Conservation (phyloP, 2,113 vertebrate genomes). For the Coptodon bakossiorum region DNA sequence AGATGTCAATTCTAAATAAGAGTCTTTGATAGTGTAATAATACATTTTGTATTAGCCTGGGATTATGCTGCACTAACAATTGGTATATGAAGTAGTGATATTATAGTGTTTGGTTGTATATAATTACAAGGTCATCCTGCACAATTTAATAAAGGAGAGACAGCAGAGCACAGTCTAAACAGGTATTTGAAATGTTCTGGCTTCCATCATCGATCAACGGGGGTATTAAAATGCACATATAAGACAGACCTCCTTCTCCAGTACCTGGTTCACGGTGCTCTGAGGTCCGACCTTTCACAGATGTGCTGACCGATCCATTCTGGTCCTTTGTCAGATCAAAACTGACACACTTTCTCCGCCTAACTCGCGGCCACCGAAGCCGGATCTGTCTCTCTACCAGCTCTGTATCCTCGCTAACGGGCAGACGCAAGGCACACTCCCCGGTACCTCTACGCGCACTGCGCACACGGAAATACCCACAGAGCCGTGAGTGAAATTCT, state of each 20-base stretch:
- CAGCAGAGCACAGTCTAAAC: background rate
- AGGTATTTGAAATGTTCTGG: background rate
- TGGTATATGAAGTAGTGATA: background rate
- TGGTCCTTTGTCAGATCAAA: constrained; percentile 59
- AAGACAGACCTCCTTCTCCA: background rate
- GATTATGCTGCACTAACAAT: background rate
- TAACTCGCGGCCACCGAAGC: constrained; percentile 64
- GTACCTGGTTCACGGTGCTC: constrained; percentile 46
- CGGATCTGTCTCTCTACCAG: constrained; percentile 72
- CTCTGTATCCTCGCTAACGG: constrained; percentile 67
- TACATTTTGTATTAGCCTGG: background rate
- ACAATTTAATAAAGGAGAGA: background rate
- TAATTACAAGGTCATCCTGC: background rate
- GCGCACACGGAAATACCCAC: constrained; percentile 66
- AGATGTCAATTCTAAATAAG: background rate
- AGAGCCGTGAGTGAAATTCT: constrained; percentile 74
- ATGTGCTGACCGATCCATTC: background rate
- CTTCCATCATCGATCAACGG: background rate
- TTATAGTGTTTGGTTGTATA: background rate
- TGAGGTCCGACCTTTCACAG: background rate
- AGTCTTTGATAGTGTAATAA: background rate
- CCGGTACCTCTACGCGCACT: background rate
- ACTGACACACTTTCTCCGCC: constrained; percentile 67
- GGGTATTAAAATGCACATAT: background rate
- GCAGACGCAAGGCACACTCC: constrained; percentile 34